Conservation (phyloP, 2,113 vertebrate species). For the Sceloporus tristichus region DNA sequence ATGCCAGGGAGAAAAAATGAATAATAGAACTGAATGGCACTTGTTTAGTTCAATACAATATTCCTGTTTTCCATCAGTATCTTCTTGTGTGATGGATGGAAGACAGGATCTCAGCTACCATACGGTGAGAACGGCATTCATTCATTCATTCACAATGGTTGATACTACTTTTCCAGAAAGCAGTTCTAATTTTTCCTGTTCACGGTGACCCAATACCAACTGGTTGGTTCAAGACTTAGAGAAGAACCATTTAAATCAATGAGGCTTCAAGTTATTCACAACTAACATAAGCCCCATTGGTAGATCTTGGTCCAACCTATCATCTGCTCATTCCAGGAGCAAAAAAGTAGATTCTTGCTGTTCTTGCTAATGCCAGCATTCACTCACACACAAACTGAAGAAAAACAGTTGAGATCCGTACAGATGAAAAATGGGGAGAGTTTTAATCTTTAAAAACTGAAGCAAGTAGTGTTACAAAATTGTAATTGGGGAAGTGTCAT, state of each 20-base stretch:
- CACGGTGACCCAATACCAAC: not conserved
- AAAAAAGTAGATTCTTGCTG: too few relatives aligned
- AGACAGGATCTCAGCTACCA: not conserved
- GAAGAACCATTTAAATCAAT: not conserved
- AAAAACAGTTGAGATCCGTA: too few relatives aligned
- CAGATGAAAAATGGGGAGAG: too few relatives aligned
- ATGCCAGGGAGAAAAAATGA: not conserved
- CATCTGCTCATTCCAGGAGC: not conserved
- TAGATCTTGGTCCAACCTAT: too few relatives aligned
- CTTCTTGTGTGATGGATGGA: not conserved
- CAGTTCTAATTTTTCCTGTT: not conserved
- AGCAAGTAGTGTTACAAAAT: too few relatives aligned
- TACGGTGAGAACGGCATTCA: too few relatives aligned
- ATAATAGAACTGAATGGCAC: not conserved
- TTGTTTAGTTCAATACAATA: not conserved
- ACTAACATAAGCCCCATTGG: not conserved
- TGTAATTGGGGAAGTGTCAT: too few relatives aligned
- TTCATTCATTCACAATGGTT: too few relatives aligned
- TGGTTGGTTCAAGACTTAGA: not conserved
- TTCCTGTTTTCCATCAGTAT: not conserved
- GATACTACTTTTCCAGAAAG: not conserved
- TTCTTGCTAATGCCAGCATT: too few relatives aligned
- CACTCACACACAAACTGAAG: too few relatives aligned
- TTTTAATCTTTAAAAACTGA: too few relatives aligned
- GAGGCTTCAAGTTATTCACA: not conserved